Evolutionary conservation across 2,888 invertebrate genomes (phyloP).

Genomic region (Bibio marci): DNA sequence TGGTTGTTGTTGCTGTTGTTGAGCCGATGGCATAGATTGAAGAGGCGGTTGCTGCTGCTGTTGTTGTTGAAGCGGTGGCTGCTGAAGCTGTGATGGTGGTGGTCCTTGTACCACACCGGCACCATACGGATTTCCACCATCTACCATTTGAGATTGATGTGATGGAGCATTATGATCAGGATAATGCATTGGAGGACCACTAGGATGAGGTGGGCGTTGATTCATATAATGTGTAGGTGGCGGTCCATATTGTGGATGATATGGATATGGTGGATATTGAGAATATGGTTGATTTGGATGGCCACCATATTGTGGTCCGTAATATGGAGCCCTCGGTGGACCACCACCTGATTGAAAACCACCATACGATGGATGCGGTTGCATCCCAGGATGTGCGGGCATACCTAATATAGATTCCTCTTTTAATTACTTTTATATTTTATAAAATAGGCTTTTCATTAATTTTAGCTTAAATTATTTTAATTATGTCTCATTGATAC

Average conservation of each 20-base stretch:
- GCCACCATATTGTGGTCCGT: conserved; percentile 27
- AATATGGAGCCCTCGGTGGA: conserved; percentile 25
- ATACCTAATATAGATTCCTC: too few species aligned
- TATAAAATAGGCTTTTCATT: too few species aligned
- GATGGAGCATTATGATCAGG: conserved; percentile 10
- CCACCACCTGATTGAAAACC: conserved; percentile 24
- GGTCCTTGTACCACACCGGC: neutral
- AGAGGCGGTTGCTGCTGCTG: neutral
- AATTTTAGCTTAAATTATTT: conserved; percentile 4
- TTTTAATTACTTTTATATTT: too few species aligned
- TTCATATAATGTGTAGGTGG: conserved; percentile 23
- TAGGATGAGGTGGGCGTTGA: conserved; percentile 17
- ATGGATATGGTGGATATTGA: conserved; percentile 19
- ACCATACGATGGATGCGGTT: conserved; percentile 21
- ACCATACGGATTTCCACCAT: too few species aligned
- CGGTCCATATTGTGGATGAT: conserved; percentile 26
- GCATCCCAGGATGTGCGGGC: conserved; percentile 20
- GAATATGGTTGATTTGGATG: conserved; percentile 25
- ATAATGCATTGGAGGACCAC: conserved; percentile 15
- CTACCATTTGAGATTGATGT: neutral
- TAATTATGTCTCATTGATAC: too few species aligned
- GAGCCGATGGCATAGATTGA: neutral
- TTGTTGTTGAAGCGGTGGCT: neutral
- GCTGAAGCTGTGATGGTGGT: neutral
- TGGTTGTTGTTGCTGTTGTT: too few species aligned